phyloP scores from a whole-genome alignment of 2,113 vertebrate species.

The Hypomesus transpacificus region DNA sequence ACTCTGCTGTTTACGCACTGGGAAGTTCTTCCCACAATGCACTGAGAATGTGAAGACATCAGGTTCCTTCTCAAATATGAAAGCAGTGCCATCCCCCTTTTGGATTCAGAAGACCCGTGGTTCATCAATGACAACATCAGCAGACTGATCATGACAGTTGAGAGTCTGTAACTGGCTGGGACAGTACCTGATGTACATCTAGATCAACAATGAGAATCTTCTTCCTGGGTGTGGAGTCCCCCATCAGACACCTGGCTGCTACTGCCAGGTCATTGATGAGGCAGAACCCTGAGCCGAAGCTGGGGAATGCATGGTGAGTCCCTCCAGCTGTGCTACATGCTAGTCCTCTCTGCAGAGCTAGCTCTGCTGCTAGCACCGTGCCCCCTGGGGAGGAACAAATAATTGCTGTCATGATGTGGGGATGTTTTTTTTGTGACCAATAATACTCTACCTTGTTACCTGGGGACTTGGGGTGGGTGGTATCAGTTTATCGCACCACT shows the following conservation, averaged over 20 bases:
- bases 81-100: conserved; percentile 65
- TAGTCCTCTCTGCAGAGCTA: conserved; percentile 57
- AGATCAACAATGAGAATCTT: conserved; percentile 63
- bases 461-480: too few species aligned
- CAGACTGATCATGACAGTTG: not conserved
- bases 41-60: conserved; percentile 62
- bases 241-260: conserved; percentile 45
- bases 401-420: too few species aligned
- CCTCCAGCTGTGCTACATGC: conserved; percentile 67
- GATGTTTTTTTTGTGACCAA: too few species aligned
- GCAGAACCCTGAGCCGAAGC: conserved; percentile 59
- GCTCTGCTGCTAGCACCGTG: conserved; percentile 54
- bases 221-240: conserved; percentile 9
- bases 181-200: conserved; percentile 63
- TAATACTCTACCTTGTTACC: too few species aligned
- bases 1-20: conserved; percentile 59
- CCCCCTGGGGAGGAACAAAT: conserved; percentile 45
- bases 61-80: conserved; percentile 62
- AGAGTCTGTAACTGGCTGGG: not conserved
- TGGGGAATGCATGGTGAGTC: conserved; percentile 64
- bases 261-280: conserved; percentile 66
- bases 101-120: not conserved
- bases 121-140: not conserved
- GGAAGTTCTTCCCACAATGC: conserved; percentile 67
- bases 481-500: too few species aligned